Evolutionary conservation across 2,113 vertebrate species (phyloP).

Genomic region (Tachysurus fulvidraco): DNA sequence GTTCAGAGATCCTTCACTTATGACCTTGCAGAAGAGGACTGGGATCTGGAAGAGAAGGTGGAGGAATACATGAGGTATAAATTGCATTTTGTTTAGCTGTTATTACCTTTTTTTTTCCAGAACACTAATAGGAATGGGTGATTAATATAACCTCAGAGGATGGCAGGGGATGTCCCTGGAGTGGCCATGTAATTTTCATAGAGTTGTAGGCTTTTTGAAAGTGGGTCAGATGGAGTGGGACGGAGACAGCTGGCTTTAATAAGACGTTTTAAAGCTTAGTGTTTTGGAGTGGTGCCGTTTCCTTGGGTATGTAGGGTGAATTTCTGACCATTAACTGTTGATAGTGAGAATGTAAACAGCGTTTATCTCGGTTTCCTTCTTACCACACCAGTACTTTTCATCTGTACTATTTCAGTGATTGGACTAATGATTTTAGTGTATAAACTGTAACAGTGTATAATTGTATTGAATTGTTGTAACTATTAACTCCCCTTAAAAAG

Average conservation of each 20-base stretch:
- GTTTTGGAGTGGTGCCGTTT: constrained; percentile 23
- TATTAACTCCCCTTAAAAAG: background rate
- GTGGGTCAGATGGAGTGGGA: constrained; percentile 67
- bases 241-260: constrained; percentile 29
- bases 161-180: constrained; percentile 62
- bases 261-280: background rate
- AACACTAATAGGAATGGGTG: constrained; percentile 48
- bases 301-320: background rate
- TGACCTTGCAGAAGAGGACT: constrained; percentile 78
- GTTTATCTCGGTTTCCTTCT: background rate
- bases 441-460: background rate
- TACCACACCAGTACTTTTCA: background rate
- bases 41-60: constrained; percentile 82
- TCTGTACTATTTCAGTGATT: background rate
- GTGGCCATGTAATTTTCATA: constrained; percentile 61
- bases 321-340: background rate
- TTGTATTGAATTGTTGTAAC: background rate
- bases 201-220: constrained; percentile 64
- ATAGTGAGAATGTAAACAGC: background rate
- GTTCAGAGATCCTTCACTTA: constrained; percentile 77
- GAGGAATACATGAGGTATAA: constrained; percentile 82
- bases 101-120: background rate
- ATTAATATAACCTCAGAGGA: constrained; percentile 67
- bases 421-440: background rate
- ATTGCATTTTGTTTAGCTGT: constrained; percentile 9